phyloP scores from a whole-genome alignment of 2,888 invertebrate genomes.

The Polydrusus tereticollis region DNA sequence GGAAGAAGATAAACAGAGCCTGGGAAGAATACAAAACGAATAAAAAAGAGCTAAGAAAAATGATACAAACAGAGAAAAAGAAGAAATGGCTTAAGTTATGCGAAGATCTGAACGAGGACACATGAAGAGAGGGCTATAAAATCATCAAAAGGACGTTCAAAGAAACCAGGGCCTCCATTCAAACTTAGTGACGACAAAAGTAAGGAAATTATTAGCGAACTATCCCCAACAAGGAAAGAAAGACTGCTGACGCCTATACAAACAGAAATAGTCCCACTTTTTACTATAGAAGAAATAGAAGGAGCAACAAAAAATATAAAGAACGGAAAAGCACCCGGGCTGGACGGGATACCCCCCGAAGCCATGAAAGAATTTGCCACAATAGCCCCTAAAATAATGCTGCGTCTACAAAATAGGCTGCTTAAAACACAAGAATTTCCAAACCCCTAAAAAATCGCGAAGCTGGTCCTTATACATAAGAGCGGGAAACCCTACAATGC shows the following conservation, averaged over 20 bases:
- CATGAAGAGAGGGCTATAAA: slow-evolving; percentile 32
- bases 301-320: slow-evolving; percentile 30
- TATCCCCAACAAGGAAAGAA: slow-evolving; percentile 23
- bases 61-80: slow-evolving; percentile 4
- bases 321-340: slow-evolving; percentile 15
- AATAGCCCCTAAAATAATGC: slow-evolving; percentile 9
- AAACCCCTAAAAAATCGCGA: slow-evolving; percentile 25
- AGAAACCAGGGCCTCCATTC: background rate
- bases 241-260: no score
- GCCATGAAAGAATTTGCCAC: slow-evolving; percentile 6
- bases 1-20: background rate
- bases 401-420: slow-evolving; percentile 10
- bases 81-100: slow-evolving; percentile 3
- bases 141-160: slow-evolving; percentile 18
- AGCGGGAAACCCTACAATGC: background rate
- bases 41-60: slow-evolving; percentile 1
- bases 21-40: background rate
- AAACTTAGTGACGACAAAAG: background rate
- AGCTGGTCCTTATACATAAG: slow-evolving; percentile 28
- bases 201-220: slow-evolving; percentile 1
- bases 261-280: background rate
- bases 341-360: slow-evolving; percentile 24
- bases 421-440: slow-evolving; percentile 17
- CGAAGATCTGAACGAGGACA: slow-evolving; percentile 20
- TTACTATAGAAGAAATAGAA: slow-evolving; percentile 42